Base-by-base conservation (phyloP, 2,113 vertebrate genomes). In the Istiophorus platypterus region DNA sequence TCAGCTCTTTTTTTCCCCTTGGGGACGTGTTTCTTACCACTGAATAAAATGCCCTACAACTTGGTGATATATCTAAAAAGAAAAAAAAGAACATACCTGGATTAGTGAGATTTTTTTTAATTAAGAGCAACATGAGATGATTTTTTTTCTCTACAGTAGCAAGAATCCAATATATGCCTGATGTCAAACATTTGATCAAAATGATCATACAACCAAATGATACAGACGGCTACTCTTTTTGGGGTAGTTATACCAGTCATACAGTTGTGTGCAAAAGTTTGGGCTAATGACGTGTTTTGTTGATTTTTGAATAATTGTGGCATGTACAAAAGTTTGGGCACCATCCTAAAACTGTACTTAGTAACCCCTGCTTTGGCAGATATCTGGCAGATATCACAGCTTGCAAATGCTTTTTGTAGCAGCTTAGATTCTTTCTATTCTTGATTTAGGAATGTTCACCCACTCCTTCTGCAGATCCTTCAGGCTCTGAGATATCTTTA, bases 331-430 rank as follows among this genome's bases (percentile, higher is more conserved):
- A 8, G 47, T 49, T 20, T 49, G 47, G 47, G 5, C 47, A 20
- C 5, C 2, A 22, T n/a, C 22, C 12, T 24, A 24, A 56, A 10
- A 13, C 52, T 5, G 22, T 52, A 11, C 22, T 52, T 4, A 52
- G 22, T 49, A 45, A 18, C 15, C 45, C 14, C 41, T 24, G 22
- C 58, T 20, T 7, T 42, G 62, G 13, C 62, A 64, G 62, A 65
- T 49, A 52, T 63, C 13, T 42, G 62, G 13, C 62, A 64, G 62
- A 65, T 49, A 52, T 63, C 13, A 15, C 42, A 67, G 64, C 26
- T n/a, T n/a, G n/a, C n/a, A n/a, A n/a, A n/a, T n/a, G n/a, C n/a
- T n/a, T n/a, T n/a, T n/a, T n/a, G n/a, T n/a, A 34, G 6, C 31
- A n/a, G 31, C 31, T 34, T 34, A 7, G 54, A 27, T 24, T 58